Evolutionary conservation across 2,113 vertebrate genomes (phyloP).

Genomic region (Syrrhaptes paradoxus): DNA sequence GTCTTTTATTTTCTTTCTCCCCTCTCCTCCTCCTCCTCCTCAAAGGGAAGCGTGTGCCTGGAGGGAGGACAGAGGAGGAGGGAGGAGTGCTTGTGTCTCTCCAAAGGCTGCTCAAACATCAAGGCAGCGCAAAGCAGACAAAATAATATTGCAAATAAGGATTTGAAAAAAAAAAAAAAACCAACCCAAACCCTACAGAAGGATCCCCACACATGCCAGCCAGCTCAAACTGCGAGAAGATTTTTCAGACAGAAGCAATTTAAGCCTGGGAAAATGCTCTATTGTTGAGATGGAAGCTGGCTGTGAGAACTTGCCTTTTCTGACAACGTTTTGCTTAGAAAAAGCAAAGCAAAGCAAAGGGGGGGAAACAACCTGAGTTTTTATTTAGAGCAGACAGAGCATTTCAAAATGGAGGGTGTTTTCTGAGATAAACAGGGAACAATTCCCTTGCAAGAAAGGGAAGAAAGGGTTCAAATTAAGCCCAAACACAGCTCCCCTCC

Average conservation of each 20-base stretch:
- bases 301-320: slow-evolving; percentile 22
- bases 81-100: slow-evolving; percentile 38
- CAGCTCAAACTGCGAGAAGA: slow-evolving; percentile 35
- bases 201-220: slow-evolving; percentile 36
- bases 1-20: slow-evolving; percentile 54
- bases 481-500: neutral
- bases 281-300: slow-evolving; percentile 34
- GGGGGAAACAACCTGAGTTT: slow-evolving; percentile 12
- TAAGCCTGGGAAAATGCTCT: slow-evolving; percentile 27
- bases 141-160: slow-evolving; percentile 60
- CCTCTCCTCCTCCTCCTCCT: slow-evolving; percentile 36
- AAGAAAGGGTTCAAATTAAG: slow-evolving; percentile 15
- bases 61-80: slow-evolving; percentile 61
- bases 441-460: neutral
- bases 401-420: slow-evolving; percentile 38
- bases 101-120: slow-evolving; percentile 50
- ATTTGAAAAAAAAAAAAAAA: neutral
- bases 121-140: slow-evolving; percentile 36
- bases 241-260: slow-evolving; percentile 37
- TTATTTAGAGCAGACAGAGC: neutral
- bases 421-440: neutral
- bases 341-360: slow-evolving; percentile 12
- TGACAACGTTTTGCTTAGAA: neutral
- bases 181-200: neutral
- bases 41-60: slow-evolving; percentile 60